Conservation (phyloP, 1,140 invertebrate species). For the Orussus abietinus region DNA sequence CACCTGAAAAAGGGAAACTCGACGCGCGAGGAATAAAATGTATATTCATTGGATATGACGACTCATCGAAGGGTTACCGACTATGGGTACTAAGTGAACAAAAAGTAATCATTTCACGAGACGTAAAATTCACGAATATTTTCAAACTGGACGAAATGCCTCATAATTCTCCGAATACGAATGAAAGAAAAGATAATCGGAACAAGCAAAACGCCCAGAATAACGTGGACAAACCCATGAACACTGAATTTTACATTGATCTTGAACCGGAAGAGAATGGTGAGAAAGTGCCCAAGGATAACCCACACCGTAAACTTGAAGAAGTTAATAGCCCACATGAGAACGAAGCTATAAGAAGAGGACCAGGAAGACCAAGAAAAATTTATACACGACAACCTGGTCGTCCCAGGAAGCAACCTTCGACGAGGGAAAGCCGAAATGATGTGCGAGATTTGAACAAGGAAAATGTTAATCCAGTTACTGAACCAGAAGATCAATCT, state of each 20-base stretch:
- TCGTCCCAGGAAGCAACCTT: neutral
- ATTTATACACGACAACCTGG: slow-evolving; percentile 8
- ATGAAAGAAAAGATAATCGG: neutral
- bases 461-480: too few species aligned
- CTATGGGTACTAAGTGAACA: slow-evolving; percentile 11
- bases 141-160: slow-evolving; percentile 24
- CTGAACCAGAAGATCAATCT: too few species aligned
- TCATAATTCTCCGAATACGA: neutral
- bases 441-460: neutral
- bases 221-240: neutral
- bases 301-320: neutral
- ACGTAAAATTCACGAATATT: slow-evolving; percentile 29
- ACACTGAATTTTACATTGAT: neutral
- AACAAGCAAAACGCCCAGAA: slow-evolving; percentile 1
- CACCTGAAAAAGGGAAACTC: slow-evolving; percentile 18
- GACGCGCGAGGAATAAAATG: slow-evolving; percentile 22
- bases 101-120: slow-evolving; percentile 11
- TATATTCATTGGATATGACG: slow-evolving; percentile 22
- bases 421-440: neutral
- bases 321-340: too few species aligned
- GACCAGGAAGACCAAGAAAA: slow-evolving; percentile 9
- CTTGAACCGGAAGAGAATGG: neutral
- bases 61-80: slow-evolving; percentile 16
- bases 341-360: neutral
- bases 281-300: neutral